Evolutionary conservation across 2,888 invertebrate species (phyloP).

Genomic region (Sphaeridia pumilis): DNA sequence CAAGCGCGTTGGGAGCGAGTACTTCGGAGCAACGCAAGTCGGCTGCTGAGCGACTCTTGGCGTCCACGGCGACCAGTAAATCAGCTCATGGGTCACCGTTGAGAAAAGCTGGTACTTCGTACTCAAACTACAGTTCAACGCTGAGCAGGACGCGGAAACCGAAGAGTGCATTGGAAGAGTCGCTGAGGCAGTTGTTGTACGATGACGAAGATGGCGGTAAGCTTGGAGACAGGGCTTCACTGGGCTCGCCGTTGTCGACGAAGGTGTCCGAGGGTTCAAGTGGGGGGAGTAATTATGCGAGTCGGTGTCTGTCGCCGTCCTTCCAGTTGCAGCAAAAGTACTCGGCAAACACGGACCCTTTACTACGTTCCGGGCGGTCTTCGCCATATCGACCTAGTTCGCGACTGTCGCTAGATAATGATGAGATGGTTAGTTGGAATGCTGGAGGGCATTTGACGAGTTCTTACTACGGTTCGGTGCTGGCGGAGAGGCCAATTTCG

Average conservation of each 20-base stretch:
- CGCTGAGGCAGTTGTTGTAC: constrained; percentile 29
- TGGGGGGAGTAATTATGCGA: constrained; percentile 4
- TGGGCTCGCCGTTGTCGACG: background rate
- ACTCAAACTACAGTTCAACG: background rate
- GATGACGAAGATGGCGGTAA: no score
- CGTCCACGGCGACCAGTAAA: background rate
- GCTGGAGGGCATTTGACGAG: background rate
- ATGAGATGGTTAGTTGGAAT: background rate
- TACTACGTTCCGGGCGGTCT: constrained; percentile 12
- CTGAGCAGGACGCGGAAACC: constrained; percentile 10
- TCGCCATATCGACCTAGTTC: constrained; percentile 48
- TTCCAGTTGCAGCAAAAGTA: constrained; percentile 1
- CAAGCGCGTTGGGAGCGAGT: no score
- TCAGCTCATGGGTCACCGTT: background rate
- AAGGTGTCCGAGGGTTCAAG: constrained; percentile 18
- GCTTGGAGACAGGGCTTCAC: background rate
- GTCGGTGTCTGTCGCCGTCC: background rate
- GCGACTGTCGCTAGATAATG: constrained; percentile 42
- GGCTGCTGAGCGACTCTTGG: background rate
- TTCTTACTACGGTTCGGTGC: background rate
- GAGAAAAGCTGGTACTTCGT: no score
- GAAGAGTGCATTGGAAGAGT: constrained; percentile 32
- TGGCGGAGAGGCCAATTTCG: background rate
- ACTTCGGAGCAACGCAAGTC: no score
- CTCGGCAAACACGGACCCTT: background rate